Evolutionary conservation across 1,140 invertebrate species (phyloP).

Genomic region (Nomia melanderi): DNA sequence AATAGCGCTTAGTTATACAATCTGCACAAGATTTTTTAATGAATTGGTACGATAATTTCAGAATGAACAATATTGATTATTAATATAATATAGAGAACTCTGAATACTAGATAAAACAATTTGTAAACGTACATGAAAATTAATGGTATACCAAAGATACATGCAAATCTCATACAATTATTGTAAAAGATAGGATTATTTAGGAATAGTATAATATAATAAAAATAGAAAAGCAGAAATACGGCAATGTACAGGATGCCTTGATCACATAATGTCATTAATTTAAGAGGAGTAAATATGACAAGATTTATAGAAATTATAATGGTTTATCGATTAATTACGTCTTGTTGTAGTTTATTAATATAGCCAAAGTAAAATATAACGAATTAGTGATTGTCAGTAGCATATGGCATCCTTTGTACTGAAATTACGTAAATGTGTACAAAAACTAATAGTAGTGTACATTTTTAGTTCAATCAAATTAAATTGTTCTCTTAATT

Average conservation of each 20-base stretch:
- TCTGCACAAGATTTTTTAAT: constrained; percentile 59
- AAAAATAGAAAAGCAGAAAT: constrained; percentile 33
- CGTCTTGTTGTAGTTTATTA: constrained; percentile 40
- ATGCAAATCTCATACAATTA: constrained; percentile 74
- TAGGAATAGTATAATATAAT: constrained; percentile 42
- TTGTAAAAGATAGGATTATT: constrained; percentile 74
- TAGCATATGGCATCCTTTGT: constrained; percentile 46
- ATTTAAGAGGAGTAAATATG: constrained; percentile 35
- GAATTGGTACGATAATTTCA: constrained; percentile 49
- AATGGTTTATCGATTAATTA: constrained; percentile 24
- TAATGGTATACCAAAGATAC: constrained; percentile 81
- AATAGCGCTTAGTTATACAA: constrained; percentile 50
- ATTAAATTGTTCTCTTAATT: constrained; percentile 18
- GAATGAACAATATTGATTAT: constrained; percentile 6
- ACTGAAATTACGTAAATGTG: constrained; percentile 50
- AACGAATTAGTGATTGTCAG: constrained; percentile 43
- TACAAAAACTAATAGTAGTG: not conserved
- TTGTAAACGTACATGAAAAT: constrained; percentile 73
- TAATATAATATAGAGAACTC: constrained; percentile 8
- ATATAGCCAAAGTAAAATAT: constrained; percentile 35
- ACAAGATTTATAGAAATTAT: constrained; percentile 31
- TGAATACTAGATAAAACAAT: constrained; percentile 52
- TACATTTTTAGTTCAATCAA: constrained; percentile 30
- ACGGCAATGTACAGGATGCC: constrained; percentile 32
- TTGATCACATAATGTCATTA: constrained; percentile 28